phyloP scores from a whole-genome alignment of 2,797 vertebrate genomes.

The Diglossa cyanea region DNA sequence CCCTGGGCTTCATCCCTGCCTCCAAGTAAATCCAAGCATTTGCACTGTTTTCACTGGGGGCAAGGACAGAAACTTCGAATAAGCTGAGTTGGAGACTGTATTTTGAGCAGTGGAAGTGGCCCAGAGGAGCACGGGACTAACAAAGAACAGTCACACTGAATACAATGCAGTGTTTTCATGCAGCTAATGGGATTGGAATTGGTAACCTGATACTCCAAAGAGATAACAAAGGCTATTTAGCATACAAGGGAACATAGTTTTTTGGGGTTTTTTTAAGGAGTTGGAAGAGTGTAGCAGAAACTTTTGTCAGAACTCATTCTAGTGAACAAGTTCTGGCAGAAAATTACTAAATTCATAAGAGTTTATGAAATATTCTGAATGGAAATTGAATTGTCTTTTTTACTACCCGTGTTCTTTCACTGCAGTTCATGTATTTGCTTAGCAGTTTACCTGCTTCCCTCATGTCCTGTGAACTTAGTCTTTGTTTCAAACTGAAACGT shows the following conservation, averaged over 20 bases:
- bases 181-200: neutral
- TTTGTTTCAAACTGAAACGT: neutral
- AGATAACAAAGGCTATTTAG: conserved; percentile 17
- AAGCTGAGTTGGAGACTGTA: neutral
- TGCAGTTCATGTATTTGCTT: neutral
- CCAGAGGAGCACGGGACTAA: neutral
- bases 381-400: neutral
- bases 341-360: neutral
- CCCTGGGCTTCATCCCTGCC: neutral
- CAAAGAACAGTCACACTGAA: neutral
- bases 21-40: neutral
- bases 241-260: neutral
- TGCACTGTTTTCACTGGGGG: neutral
- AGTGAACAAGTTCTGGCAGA: neutral
- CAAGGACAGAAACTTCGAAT: neutral
- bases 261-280: neutral
- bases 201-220: conserved; percentile 8
- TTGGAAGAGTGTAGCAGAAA: neutral
- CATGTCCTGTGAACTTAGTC: neutral
- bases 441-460: neutral
- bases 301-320: neutral
- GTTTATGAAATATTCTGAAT: neutral
- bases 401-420: neutral
- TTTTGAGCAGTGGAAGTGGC: neutral
- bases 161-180: conserved; percentile 13